A percentile compares a stretch with the other conserved stretches of the same genome.
These are phyloP conservation scores for Napeogenes sylphis DNA, from an alignment of 2,888 invertebrate genomes.

Conservation along the genomic window DNA sequence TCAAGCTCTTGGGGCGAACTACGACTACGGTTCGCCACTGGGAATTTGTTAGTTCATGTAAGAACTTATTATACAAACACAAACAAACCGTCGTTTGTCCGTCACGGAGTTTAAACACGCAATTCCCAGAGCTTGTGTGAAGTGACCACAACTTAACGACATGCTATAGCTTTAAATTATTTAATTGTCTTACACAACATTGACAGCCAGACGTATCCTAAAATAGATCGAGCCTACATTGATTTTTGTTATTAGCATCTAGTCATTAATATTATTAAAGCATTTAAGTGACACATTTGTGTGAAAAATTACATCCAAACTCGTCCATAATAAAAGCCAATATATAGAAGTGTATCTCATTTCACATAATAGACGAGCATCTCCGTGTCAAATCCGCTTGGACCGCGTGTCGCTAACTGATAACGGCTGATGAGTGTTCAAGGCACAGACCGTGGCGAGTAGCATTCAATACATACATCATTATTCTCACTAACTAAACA, in stretches of 20 bases:
- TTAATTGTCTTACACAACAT: constrained; percentile 11
- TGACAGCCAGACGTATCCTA: too few relatives aligned
- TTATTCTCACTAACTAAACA: too few relatives aligned
- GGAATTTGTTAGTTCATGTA: constrained; percentile 47
- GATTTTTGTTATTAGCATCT: too few relatives aligned
- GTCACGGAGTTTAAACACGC: constrained; percentile 41
- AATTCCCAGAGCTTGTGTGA: constrained; percentile 38
- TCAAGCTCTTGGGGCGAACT: constrained; percentile 47
- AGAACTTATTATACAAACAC: constrained; percentile 34
- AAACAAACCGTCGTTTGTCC: constrained; percentile 28
- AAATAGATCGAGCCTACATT: too few relatives aligned
- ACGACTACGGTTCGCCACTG: constrained; percentile 37
- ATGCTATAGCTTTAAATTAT: constrained; percentile 27
- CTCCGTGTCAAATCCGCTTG: constrained; percentile 61
- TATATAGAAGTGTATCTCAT: constrained; percentile 8
- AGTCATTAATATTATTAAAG: too few relatives aligned
- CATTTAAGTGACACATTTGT: too few relatives aligned
- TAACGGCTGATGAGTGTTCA: constrained; percentile 50
- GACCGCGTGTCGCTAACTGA: constrained; percentile 66
- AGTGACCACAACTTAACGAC: constrained; percentile 15
- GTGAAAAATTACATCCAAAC: too few relatives aligned
- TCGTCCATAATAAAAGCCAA: background rate
- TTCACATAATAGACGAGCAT: constrained; percentile 56
- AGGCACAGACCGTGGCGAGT: constrained; percentile 16
- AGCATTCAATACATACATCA: background rate